phyloP scores from a whole-genome alignment of 2,888 invertebrate species.

The Ectemnius continuus region DNA sequence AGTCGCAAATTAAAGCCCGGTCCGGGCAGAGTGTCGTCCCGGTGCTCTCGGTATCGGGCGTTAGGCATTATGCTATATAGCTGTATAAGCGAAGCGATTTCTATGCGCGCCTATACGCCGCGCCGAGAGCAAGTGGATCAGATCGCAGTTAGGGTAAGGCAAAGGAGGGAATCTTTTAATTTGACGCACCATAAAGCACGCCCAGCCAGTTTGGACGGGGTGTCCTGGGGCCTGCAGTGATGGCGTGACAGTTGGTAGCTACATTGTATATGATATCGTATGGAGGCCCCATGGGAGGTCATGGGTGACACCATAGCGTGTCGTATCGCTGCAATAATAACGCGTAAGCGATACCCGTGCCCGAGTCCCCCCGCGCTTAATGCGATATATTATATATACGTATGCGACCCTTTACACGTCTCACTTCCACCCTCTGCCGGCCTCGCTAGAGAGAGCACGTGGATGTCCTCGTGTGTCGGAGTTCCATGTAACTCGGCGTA shows the following conservation, averaged over 20 bases:
- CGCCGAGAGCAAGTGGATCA: constrained; percentile 60
- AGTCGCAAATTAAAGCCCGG: constrained; percentile 62
- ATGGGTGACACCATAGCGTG: constrained; percentile 75
- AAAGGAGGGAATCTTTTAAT: constrained; percentile 77
- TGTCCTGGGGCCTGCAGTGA: constrained; percentile 52
- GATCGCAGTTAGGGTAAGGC: constrained; percentile 72
- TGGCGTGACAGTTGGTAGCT: constrained; percentile 75
- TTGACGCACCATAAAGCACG: constrained; percentile 78
- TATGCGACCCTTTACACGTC: constrained; percentile 36
- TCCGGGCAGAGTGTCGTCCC: constrained; percentile 9
- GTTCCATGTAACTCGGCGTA: constrained; percentile 33
- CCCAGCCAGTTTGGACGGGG: constrained; percentile 68
- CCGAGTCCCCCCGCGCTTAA: constrained; percentile 63
- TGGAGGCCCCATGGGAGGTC: constrained; percentile 73
- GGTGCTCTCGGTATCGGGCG: constrained; percentile 26
- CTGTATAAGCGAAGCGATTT: constrained; percentile 31
- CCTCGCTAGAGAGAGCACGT: constrained; percentile 36
- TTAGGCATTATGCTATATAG: constrained; percentile 35
- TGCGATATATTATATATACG: constrained; percentile 66
- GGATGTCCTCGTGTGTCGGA: constrained; percentile 29
- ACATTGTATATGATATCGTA: constrained; percentile 71
- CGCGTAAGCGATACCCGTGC: constrained; percentile 76
- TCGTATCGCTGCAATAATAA: constrained; percentile 78
- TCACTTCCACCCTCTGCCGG: constrained; percentile 18
- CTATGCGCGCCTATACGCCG: constrained; percentile 8